Evolutionary conservation across 2,113 vertebrate genomes (phyloP).

Genomic region (Spermophilus dauricus): DNA sequence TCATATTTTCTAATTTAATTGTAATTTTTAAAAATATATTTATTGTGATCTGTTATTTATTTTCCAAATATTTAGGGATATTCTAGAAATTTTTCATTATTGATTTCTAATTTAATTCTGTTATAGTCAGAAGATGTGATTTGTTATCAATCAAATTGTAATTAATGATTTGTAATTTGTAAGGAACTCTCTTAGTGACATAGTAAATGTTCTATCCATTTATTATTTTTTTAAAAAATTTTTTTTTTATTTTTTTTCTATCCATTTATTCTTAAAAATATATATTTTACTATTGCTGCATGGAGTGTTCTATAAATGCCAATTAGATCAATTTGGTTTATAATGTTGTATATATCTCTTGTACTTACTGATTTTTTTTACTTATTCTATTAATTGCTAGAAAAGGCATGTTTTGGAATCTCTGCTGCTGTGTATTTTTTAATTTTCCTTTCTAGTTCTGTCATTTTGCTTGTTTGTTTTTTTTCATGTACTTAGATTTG

Average conservation of each 20-base stretch:
- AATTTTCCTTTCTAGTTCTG: background rate
- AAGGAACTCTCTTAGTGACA: background rate
- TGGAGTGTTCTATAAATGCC: background rate
- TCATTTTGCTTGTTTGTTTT: background rate
- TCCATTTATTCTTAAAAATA: background rate
- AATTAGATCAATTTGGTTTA: background rate
- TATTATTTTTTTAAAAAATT: no score
- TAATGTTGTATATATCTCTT: background rate
- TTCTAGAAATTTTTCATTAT: background rate
- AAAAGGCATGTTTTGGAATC: background rate
- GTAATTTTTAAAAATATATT: background rate
- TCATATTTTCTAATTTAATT: background rate
- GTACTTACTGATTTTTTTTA: background rate
- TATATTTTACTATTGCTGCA: background rate
- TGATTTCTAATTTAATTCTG: slow-evolving; percentile 1
- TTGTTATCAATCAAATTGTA: background rate
- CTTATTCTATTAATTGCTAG: background rate
- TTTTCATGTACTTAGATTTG: background rate
- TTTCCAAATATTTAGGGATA: background rate
- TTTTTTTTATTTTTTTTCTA: no score
- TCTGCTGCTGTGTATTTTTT: background rate
- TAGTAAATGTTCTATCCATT: background rate
- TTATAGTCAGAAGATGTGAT: background rate
- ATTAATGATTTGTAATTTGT: background rate
- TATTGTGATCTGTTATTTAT: slow-evolving; percentile 1